Percentiles rank a stretch among this genome's conserved stretches.
Conservation (phyloP, 2,888 invertebrate species). For the Onthophagus sagittarius region DNA sequence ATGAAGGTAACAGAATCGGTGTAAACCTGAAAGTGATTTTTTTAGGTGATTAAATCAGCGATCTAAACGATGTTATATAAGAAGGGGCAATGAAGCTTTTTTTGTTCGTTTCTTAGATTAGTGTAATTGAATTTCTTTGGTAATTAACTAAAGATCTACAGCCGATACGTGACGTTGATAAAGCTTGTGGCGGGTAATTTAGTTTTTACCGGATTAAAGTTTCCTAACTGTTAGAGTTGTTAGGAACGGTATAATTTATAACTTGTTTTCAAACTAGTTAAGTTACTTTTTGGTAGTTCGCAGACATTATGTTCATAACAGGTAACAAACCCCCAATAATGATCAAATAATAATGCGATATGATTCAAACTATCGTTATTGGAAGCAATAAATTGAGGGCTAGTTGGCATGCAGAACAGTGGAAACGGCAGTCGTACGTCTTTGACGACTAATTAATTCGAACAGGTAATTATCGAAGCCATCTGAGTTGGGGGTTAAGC, state of each 20-base stretch:
- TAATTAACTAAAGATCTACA: constrained; percentile 1
- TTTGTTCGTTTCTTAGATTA: background rate
- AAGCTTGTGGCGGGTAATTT: constrained; percentile 1
- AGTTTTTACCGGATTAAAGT: constrained; percentile 3
- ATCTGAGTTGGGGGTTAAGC: background rate
- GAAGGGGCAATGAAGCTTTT: background rate
- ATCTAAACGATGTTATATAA: too few relatives aligned
- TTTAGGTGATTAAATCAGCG: background rate
- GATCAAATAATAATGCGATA: background rate
- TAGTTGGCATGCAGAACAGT: background rate
- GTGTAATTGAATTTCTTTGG: background rate
- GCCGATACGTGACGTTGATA: constrained; percentile 10
- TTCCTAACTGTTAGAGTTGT: background rate
- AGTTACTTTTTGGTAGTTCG: background rate
- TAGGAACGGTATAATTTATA: background rate
- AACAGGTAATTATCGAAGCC: constrained; percentile 12
- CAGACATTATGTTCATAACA: background rate
- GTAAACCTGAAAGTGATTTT: background rate
- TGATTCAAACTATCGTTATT: background rate
- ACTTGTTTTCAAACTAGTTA: background rate
- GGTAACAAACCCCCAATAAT: background rate
- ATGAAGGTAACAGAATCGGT: background rate
- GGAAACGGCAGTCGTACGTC: constrained; percentile 5
- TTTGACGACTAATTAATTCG: constrained; percentile 11
- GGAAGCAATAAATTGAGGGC: background rate